A percentile compares a stretch with the other conserved stretches of the same genome.
These are phyloP conservation scores for Melipona beecheii DNA, from an alignment of 2,888 invertebrate species.

Conservation along the genomic window DNA sequence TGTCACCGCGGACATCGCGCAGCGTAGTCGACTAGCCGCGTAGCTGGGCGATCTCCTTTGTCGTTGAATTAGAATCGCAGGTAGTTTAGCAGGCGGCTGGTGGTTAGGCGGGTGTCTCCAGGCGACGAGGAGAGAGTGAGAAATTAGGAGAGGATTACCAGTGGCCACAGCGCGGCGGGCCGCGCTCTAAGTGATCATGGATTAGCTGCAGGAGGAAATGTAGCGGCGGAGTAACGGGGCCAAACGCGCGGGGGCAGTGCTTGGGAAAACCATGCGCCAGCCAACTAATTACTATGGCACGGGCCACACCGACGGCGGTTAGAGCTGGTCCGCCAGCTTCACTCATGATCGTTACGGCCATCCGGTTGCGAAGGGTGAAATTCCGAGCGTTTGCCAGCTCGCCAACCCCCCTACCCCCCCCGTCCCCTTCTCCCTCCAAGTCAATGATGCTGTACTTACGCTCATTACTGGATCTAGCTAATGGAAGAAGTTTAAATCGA, in stretches of 20 bases:
- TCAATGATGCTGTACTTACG: conserved; percentile 51
- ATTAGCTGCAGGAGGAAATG: conserved; percentile 75
- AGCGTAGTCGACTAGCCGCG: conserved; percentile 20
- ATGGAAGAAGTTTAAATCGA: conserved; percentile 52
- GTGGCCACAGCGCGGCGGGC: conserved; percentile 77
- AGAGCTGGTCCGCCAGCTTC: conserved; percentile 55
- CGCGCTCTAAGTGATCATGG: conserved; percentile 77
- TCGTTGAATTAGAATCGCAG: conserved; percentile 20
- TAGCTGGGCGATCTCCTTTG: conserved; percentile 31
- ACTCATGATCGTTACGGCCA: conserved; percentile 70
- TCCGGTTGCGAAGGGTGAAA: conserved; percentile 61
- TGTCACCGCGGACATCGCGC: conserved; percentile 20
- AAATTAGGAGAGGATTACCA: conserved; percentile 77
- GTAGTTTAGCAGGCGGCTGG: conserved; percentile 9
- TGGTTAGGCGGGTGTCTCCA: conserved; percentile 43
- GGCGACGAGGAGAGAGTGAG: conserved; percentile 58
- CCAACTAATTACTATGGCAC: conserved; percentile 74
- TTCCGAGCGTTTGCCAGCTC: conserved; percentile 52
- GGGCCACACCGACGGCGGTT: conserved; percentile 61
- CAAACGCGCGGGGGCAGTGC: conserved; percentile 26
- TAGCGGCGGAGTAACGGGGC: conserved; percentile 22
- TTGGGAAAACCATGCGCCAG: conserved; percentile 70
- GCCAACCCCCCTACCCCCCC: not conserved
- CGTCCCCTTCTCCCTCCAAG: not conserved
- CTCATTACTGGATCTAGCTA: conserved; percentile 43